Base-by-base conservation (phyloP, 2,113 vertebrate genomes). In the Recurvirostra avosetta region DNA sequence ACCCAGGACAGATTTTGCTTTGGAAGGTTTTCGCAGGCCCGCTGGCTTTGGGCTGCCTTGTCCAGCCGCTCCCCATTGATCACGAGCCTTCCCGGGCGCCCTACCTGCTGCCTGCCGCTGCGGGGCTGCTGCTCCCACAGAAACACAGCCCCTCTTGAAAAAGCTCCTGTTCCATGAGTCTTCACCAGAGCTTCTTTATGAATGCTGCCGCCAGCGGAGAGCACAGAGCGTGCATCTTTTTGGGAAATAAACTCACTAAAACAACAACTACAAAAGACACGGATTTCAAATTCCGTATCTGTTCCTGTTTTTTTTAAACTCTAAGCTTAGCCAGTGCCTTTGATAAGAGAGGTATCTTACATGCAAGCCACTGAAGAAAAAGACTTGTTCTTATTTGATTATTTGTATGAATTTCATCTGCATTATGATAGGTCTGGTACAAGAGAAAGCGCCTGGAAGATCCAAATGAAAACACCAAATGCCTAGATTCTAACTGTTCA, bases 51-150 rank as follows among this genome's bases (percentile, higher is more conserved):
- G 63, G 53, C 62, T 86, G 90, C 76, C 84, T 79, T 72, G 21
- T 58, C 93, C 95, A 96, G 82, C 88, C 95, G 88, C 67, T 96
- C 86, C 56, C 55, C 53, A 72, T 65, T 91, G 86, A 97, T 88
- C 92, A 96, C 38, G 55, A 96, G 83, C 70, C 93, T 68, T 94
- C 49, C 55, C 79, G 79, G 86, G 55, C 27, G 5, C n/a, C 30
- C 65, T 72, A 86, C 77, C 81, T 67, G 67, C 55, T 61, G 61
- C 45, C 47, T n/a, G 70, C 45, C 82, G 68, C 56, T 76, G 58
- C 22, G 74, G 75, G 41, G n/a, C 56, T 73, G 55, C 67, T 45
- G 74, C 84, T 45, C 43, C 0, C 1, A 65, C 36, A 76, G 70
- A 63, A 84, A 92, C 2, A 17, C 45, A 94, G 91, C 71, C 68